A percentile compares a stretch with the other conserved stretches of the same genome.
phyloP scores from a whole-genome alignment of 1,140 invertebrate species.

The Drosophila sproati region DNA sequence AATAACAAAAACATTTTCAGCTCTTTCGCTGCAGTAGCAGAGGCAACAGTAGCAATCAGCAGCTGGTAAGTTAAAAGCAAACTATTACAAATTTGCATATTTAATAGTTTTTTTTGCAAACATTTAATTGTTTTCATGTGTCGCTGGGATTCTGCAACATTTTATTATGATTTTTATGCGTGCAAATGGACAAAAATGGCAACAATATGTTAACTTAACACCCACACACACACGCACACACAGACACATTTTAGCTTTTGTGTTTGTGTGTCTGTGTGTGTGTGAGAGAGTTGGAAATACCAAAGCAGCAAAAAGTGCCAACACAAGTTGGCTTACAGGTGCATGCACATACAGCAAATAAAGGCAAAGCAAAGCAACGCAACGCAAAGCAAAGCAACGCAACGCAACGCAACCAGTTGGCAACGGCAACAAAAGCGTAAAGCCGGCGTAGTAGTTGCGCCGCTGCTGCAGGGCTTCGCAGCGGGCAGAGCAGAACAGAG shows the following conservation, averaged over 20 bases:
- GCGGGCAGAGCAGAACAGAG: constrained; percentile 15
- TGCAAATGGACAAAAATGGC: constrained; percentile 15
- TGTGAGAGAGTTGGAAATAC: constrained; percentile 57
- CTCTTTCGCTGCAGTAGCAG: constrained; percentile 4
- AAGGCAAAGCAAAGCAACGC: constrained; percentile 2
- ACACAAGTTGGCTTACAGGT: constrained; percentile 43
- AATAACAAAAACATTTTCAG: constrained; percentile 43
- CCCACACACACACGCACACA: constrained; percentile 28
- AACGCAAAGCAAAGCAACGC: constrained; percentile 31
- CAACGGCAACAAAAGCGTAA: constrained; percentile 28
- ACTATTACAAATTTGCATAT: constrained; percentile 21
- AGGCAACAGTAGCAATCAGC: background rate
- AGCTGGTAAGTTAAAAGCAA: constrained; percentile 39
- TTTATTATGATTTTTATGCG: constrained; percentile 21
- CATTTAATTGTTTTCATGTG: constrained; percentile 16
- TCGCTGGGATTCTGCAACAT: background rate
- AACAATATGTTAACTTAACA: constrained; percentile 45
- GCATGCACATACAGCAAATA: constrained; percentile 18
- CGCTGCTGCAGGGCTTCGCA: constrained; percentile 19
- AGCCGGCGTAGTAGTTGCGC: constrained; percentile 8
- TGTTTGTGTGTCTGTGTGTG: constrained; percentile 32
- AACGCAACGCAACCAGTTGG: constrained; percentile 72
- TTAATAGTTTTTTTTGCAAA: constrained; percentile 17
- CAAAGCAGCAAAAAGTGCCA: constrained; percentile 53
- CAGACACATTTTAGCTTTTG: background rate